Percentiles rank a stretch among this genome's conserved stretches.
phyloP scores from a whole-genome alignment of 2,888 invertebrate genomes.

The Leptopilina myrica region DNA sequence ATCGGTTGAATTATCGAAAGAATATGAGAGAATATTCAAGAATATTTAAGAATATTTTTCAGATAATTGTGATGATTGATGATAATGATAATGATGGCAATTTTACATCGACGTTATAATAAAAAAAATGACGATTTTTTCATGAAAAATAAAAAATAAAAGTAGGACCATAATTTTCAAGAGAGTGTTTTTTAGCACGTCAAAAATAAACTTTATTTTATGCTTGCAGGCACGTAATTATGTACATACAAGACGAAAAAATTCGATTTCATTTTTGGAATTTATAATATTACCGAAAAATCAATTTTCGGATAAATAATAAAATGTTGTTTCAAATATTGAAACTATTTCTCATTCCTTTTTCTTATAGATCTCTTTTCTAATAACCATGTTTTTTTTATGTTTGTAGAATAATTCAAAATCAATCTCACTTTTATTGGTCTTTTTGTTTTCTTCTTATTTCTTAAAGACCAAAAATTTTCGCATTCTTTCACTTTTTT shows the following conservation, averaged over 20 bases:
- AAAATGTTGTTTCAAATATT: constrained; percentile 62
- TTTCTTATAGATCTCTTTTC: constrained; percentile 4
- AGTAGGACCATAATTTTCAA: constrained; percentile 31
- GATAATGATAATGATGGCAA: background rate
- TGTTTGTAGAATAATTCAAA: no score
- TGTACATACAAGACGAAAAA: constrained; percentile 57
- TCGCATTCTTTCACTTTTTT: no score
- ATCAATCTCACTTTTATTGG: no score
- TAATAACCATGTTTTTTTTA: background rate
- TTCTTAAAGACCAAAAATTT: no score
- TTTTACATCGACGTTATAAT: constrained; percentile 18
- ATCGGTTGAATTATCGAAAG: constrained; percentile 9
- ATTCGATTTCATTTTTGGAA: constrained; percentile 48
- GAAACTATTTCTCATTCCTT: constrained; percentile 16
- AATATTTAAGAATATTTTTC: constrained; percentile 5
- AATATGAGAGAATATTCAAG: background rate
- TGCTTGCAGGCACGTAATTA: constrained; percentile 58
- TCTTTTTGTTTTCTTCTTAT: no score
- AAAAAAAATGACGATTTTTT: no score
- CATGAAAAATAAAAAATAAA: background rate
- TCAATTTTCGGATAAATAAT: constrained; percentile 60
- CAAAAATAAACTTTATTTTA: constrained; percentile 72
- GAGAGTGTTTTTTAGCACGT: constrained; percentile 60
- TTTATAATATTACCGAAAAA: constrained; percentile 55
- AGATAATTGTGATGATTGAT: background rate